Percentiles rank a stretch among this genome's conserved stretches.
These are phyloP conservation scores for Cyclopterus lumpus DNA, from an alignment of 2,797 vertebrate species.

Conservation along the genomic window DNA sequence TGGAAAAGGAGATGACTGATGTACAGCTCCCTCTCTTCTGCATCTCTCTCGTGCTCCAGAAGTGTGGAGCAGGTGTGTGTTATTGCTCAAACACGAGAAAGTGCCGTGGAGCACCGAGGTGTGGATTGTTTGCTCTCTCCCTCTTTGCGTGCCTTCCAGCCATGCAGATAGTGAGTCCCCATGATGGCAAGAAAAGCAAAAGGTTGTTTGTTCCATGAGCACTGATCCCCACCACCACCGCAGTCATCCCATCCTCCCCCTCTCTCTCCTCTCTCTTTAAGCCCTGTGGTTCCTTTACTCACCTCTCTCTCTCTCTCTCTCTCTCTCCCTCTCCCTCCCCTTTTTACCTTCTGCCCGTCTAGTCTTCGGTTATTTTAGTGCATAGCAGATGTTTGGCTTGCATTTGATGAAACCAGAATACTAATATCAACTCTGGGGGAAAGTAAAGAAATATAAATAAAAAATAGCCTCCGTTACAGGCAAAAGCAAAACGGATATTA, in stretches of 20 bases:
- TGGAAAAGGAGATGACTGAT: slow-evolving; percentile 56
- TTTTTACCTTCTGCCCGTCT: slow-evolving; percentile 27
- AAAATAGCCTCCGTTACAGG: neutral
- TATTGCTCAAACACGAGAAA: slow-evolving; percentile 57
- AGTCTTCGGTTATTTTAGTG: slow-evolving; percentile 16
- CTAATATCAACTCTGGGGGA: neutral
- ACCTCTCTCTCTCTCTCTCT: slow-evolving; percentile 9
- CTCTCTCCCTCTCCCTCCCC: slow-evolving; percentile 1
- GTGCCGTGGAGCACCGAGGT: slow-evolving; percentile 31
- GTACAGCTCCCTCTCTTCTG: slow-evolving; percentile 8
- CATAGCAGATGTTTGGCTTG: slow-evolving; percentile 27
- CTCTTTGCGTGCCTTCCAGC: slow-evolving; percentile 50
- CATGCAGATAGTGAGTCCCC: slow-evolving; percentile 60
- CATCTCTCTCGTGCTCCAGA: slow-evolving; percentile 50
- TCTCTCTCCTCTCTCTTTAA: slow-evolving; percentile 23
- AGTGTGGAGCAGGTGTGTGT: slow-evolving; percentile 62
- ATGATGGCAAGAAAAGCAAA: slow-evolving; percentile 56
- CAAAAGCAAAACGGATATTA: neutral
- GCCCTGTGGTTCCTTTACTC: slow-evolving; percentile 18
- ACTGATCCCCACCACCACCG: slow-evolving; percentile 52
- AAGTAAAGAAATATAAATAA: slow-evolving; percentile 2
- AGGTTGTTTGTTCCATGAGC: slow-evolving; percentile 65
- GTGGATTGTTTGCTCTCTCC: slow-evolving; percentile 64
- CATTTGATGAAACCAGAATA: slow-evolving; percentile 18
- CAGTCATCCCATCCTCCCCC: slow-evolving; percentile 2